Conservation (phyloP, 2,113 vertebrate genomes). For the Nanorana parkeri region DNA sequence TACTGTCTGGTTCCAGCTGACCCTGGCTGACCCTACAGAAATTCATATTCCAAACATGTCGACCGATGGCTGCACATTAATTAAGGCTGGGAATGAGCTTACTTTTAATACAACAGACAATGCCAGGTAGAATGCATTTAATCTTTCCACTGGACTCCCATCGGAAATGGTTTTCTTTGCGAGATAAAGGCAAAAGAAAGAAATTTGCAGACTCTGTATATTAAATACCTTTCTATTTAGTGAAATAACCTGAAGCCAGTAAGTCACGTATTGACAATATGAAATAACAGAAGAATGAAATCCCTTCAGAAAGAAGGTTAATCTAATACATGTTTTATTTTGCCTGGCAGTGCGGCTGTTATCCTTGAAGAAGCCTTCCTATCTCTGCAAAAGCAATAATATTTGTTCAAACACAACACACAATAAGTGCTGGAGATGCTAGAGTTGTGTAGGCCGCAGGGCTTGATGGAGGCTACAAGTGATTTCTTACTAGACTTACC, state of each 20-base stretch:
- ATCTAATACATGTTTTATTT: conserved; percentile 30
- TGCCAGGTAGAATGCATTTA: neutral
- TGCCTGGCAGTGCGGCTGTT: neutral
- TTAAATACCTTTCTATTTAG: conserved; percentile 41
- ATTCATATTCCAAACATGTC: conserved; percentile 31
- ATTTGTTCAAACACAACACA: conserved; percentile 25
- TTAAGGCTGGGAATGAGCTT: conserved; percentile 19
- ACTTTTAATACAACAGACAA: conserved; percentile 10
- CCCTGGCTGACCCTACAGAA: conserved; percentile 20
- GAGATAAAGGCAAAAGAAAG: conserved; percentile 13
- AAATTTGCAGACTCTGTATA: neutral
- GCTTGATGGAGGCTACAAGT: neutral
- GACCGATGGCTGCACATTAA: conserved; percentile 40
- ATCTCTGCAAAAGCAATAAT: conserved; percentile 28
- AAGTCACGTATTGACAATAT: conserved; percentile 9
- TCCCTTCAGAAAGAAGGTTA: conserved; percentile 6
- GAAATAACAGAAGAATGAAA: conserved; percentile 4
- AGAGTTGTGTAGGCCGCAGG: conserved; percentile 21
- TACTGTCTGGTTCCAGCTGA: conserved; percentile 22
- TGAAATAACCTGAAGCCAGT: conserved; percentile 28
- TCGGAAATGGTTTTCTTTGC: conserved; percentile 16
- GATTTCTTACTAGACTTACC: neutral
- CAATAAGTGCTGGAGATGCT: neutral
- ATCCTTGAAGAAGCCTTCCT: conserved; percentile 28
- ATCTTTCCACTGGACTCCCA: neutral